These are phyloP conservation scores for Agonopterix subpropinquella DNA, from an alignment of 2,888 invertebrate species.

Conservation along the genomic window DNA sequence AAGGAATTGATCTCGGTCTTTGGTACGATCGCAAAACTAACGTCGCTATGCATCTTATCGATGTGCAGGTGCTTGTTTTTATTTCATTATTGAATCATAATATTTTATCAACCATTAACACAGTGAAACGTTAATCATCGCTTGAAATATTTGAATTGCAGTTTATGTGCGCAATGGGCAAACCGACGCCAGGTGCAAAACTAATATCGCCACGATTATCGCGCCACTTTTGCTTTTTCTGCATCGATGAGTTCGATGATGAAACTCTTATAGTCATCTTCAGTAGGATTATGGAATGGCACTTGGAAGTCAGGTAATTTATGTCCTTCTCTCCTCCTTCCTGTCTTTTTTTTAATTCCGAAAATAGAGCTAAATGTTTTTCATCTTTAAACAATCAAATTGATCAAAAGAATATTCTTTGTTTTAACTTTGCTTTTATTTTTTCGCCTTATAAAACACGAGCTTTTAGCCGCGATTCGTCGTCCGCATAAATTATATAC, in stretches of 20 bases:
- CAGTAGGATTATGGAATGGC: conserved; percentile 94
- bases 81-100: not conserved
- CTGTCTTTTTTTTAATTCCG: no score
- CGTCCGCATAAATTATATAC: no score
- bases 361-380: no score
- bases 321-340: no score
- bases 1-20: conserved; percentile 91
- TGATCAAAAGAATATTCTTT: not conserved
- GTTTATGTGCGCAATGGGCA: conserved; percentile 91
- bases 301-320: conserved; percentile 84
- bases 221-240: conserved; percentile 89
- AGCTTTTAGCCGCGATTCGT: no score
- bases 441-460: no score
- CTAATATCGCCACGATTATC: conserved; percentile 90
- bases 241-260: conserved; percentile 93
- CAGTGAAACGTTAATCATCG: not conserved
- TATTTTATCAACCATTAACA: not conserved
- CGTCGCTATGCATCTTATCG: conserved; percentile 85
- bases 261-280: conserved; percentile 89
- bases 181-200: conserved; percentile 87
- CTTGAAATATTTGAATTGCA: not conserved
- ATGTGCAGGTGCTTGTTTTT: conserved; percentile 80
- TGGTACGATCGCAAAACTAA: conserved; percentile 93
- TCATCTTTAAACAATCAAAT: not conserved
- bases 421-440: no score